Percentiles rank a stretch among this genome's conserved stretches.
These are phyloP conservation scores for Microtus oregoni DNA, from an alignment of 2,113 vertebrate genomes.

Conservation along the genomic window DNA sequence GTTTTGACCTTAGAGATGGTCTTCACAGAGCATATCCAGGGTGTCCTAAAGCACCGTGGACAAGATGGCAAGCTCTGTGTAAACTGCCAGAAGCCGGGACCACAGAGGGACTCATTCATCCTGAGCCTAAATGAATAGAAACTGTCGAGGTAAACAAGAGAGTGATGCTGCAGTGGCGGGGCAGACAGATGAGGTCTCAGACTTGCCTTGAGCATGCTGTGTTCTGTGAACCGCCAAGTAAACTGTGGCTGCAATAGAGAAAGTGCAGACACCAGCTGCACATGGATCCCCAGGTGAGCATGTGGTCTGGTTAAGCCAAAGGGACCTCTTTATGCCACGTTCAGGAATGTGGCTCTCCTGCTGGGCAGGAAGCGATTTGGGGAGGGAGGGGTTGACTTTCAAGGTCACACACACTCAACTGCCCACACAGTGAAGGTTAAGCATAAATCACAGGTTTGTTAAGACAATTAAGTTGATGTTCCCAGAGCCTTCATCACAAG, in stretches of 20 bases:
- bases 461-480: neutral
- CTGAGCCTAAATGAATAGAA: neutral
- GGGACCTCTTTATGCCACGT: neutral
- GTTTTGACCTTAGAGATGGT: neutral
- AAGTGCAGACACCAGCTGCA: neutral
- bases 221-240: neutral
- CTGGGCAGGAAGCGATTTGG: neutral
- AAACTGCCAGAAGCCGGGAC: neutral
- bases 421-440: neutral
- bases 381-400: neutral
- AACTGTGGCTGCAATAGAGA: neutral
- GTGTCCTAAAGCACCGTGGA: neutral
- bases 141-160: neutral
- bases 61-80: neutral
- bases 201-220: neutral
- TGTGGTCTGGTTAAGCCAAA: neutral
- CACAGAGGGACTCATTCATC: neutral
- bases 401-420: neutral
- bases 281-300: neutral
- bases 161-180: neutral
- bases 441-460: neutral
- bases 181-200: neutral
- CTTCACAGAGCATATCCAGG: neutral
- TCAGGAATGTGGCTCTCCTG: neutral
- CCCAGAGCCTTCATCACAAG: neutral